Conservation (phyloP, 53 echinoderm and acorn worm genomes). For the Astropecten irregularis region DNA sequence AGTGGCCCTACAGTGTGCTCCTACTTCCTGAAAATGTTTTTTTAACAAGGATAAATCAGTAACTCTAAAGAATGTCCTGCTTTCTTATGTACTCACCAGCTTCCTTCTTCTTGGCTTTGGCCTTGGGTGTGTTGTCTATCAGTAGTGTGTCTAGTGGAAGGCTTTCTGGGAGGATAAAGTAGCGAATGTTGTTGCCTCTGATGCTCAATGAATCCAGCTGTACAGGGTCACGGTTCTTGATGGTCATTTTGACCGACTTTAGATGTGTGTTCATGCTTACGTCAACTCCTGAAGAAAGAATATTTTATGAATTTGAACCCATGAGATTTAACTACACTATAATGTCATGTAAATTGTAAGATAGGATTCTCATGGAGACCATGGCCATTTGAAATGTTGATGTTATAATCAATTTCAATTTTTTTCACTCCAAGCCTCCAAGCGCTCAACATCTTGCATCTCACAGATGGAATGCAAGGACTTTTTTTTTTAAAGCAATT, state of each 20-base stretch:
- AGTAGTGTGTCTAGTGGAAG: slow-evolving; percentile 93
- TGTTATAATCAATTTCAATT: too few species aligned
- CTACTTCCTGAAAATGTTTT: too few species aligned
- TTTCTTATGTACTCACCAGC: slow-evolving; percentile 62
- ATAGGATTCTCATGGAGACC: neutral
- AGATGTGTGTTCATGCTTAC: slow-evolving; percentile 99
- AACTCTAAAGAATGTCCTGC: too few species aligned
- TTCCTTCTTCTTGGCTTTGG: slow-evolving; percentile 91
- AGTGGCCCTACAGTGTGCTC: too few species aligned
- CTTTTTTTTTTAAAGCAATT: too few species aligned
- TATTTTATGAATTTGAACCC: neutral
- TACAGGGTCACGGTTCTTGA: slow-evolving; percentile 88
- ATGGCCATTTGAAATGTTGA: neutral
- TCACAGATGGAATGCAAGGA: too few species aligned
- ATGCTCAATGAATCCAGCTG: slow-evolving; percentile 92
- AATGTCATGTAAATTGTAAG: neutral
- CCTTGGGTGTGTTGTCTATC: slow-evolving; percentile 97
- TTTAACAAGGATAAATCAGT: too few species aligned
- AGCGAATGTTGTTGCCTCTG: slow-evolving; percentile 97
- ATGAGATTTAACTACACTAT: neutral
- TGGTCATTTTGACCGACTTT: slow-evolving; percentile 93
- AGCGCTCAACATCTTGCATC: too few species aligned
- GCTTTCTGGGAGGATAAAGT: slow-evolving; percentile 97
- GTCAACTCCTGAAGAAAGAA: slow-evolving; percentile 77
- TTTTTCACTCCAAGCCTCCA: too few species aligned